Evolutionary conservation across 2,113 vertebrate genomes (phyloP), one percentile per base, ranked within the genome.

Genomic region (Brachionichthys hirsutus): DNA sequence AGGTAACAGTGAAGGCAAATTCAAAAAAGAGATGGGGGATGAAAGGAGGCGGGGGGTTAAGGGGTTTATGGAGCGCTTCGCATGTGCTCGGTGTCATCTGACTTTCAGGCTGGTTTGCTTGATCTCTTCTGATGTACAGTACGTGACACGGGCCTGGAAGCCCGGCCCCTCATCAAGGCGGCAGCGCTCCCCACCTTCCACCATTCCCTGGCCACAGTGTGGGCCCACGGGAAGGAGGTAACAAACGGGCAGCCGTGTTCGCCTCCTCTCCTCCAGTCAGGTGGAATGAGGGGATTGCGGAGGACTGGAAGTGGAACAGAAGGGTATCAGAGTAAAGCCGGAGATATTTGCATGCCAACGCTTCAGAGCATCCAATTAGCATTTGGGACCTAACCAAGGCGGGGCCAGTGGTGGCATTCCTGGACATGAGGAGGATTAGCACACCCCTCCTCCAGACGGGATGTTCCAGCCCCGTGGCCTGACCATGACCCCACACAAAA

Each of bases 71-170:
- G 43, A 60, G 54, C 12, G 15, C 50, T 56, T 76, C 75, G 81
- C 87, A 88, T 87, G 87, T 86, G 84, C 77, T 88, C 20, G 38
- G 62, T 87, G 85, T 90, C 90, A 92, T 89, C 87, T 91, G 91
- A 91, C 87, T 90, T 88, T 87, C 77, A 84, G 86, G 82, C 77
- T 85, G 83, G 83, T 49, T 84, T 77, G 84, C 84, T 10, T 91
- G 88, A 92, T 89, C 91, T 88, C 78, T 77, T 90, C 82, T 92
- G 91, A 92, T 90, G 77, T 89, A 91, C 88, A 79, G 80, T 83
- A 87, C 74, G 85, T 89, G 91, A 91, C 91, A 92, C 53, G 58
- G 60, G 63, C 74, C 75, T 72, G 71, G 62, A 83, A 70, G 75
- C 54, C 52, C 47, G 44, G 67, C 72, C 77, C 79, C 76, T 89